phyloP scores from a whole-genome alignment of 2,797 vertebrate species.

The Rhynchonycteris naso region DNA sequence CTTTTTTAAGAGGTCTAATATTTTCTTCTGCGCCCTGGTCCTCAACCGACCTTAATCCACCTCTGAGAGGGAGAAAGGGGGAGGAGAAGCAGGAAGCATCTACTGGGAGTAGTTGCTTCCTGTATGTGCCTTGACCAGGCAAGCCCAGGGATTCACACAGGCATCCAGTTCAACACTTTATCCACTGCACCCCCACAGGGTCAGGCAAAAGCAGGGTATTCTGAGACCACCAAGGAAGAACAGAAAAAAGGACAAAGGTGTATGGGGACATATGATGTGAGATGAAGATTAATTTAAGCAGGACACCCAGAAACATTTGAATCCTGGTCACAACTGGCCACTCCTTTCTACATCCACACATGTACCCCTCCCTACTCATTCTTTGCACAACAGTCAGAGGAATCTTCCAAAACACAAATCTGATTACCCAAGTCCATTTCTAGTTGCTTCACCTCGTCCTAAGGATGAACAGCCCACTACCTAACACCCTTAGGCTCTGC shows the following conservation, averaged over 20 bases:
- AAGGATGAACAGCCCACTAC: background rate
- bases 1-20: too few species aligned
- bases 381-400: background rate
- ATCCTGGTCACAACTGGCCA: background rate
- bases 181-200: too few species aligned
- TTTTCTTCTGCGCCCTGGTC: too few species aligned
- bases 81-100: too few species aligned
- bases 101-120: too few species aligned
- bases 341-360: background rate
- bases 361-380: background rate
- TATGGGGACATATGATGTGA: background rate
- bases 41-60: too few species aligned
- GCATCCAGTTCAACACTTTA: too few species aligned
- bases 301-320: background rate
- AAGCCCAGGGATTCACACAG: too few species aligned
- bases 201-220: background rate
- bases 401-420: background rate
- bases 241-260: background rate
- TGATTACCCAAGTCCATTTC: background rate
- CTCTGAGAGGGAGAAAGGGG: too few species aligned
- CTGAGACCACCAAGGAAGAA: background rate
- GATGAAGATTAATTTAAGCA: background rate
- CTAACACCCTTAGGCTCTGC: background rate
- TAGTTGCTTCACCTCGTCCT: background rate
- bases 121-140: too few species aligned